Base-by-base conservation (phyloP, 2,797 vertebrate genomes). In the Hydrolagus colliei region DNA sequence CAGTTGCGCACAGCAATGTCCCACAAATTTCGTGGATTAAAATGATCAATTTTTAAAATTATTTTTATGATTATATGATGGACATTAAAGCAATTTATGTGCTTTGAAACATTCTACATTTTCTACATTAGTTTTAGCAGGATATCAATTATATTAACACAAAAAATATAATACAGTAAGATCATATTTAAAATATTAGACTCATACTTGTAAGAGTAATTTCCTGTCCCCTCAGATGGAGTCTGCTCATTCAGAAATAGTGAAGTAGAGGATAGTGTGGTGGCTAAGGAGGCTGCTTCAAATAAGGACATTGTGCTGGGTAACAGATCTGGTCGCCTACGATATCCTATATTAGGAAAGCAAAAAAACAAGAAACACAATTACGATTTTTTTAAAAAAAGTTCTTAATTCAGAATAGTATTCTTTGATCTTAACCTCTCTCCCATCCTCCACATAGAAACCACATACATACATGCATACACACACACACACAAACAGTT, bases 251-350 rank as follows among this genome's bases (percentile, higher is more conserved):
- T 89, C 75, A 84, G 90, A 86, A 90, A 93, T 85, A 94, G 87
- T 14, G 93, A 95, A 86, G 94, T 94, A 85, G 93, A 93, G 59
- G 94, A 95, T 91, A 94, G 92, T 61, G 94, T 94, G 52, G 94
- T 95, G 75, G 92, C 90, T 90, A 94, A 90, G 86, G 93, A 95
- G 89, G 93, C 88, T 0, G 94, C 93, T 93, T 95, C 93, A 89
- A 94, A 94, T 52, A 94, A 88, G 27, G 93, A 94, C 0, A 90
- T 91, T 16, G 91, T 93, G 87, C 93, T 93, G 4, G 93, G 93
- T 16, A 95, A 93, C 89, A 95, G 90, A 88, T 95, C 93, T 0
- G 93, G 94, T 18, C 76, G 91, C 86, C 90, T 93, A 73, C 86
- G 89, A 2, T 91, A 93, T 86, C 90, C 89, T 85, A 95, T 89